These are phyloP conservation scores for Megaceryle maxima DNA, from an alignment of 2,113 vertebrate species.

Conservation along the genomic window DNA sequence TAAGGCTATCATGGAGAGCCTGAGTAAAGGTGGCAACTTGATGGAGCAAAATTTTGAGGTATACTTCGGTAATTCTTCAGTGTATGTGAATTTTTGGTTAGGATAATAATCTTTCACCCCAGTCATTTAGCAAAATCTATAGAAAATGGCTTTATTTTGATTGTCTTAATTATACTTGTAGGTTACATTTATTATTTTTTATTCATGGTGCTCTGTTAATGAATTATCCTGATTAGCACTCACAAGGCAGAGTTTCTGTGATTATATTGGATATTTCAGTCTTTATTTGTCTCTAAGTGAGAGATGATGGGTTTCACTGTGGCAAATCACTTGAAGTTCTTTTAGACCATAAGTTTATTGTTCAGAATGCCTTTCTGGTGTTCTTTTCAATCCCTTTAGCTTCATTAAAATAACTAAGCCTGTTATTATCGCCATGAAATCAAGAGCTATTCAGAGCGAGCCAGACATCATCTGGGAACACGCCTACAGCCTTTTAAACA, in stretches of 20 bases:
- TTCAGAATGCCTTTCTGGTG: background rate
- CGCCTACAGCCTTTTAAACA: background rate
- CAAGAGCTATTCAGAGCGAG: constrained; percentile 37
- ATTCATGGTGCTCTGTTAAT: background rate
- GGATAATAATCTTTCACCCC: background rate
- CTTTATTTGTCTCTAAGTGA: background rate
- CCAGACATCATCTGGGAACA: background rate
- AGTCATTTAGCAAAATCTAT: background rate
- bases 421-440: constrained; percentile 30
- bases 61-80: background rate
- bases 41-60: constrained; percentile 98
- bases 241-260: background rate
- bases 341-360: background rate
- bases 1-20: constrained; percentile 99
- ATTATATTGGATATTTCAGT: background rate
- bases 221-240: background rate
- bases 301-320: constrained; percentile 11
- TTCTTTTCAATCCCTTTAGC: background rate
- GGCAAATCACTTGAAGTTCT: background rate
- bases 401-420: background rate
- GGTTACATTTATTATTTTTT: background rate
- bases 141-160: too few species aligned
- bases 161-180: too few species aligned
- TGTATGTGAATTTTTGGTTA: background rate
- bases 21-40: constrained; percentile 96